A percentile compares a stretch with the other conserved stretches of the same genome.
Conservation (phyloP, 2,888 invertebrate species). For the Phortica magna region DNA sequence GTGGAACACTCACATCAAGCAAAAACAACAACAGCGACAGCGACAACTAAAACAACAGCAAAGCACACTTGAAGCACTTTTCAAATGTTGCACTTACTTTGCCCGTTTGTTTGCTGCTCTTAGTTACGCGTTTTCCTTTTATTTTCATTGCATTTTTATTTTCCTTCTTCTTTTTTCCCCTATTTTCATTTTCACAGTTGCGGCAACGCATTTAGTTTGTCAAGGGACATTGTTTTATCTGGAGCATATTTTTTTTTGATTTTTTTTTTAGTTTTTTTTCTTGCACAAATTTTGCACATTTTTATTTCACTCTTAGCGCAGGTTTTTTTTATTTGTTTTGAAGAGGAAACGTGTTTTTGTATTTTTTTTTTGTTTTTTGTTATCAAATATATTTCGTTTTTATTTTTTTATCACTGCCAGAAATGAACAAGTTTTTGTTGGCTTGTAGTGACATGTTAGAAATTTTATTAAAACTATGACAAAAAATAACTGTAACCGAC, state of each 20-base stretch:
- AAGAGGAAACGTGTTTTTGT: not conserved
- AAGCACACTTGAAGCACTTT: not conserved
- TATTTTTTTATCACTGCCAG: too few species aligned
- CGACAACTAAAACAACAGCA: not conserved
- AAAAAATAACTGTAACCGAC: not conserved
- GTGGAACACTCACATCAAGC: not conserved
- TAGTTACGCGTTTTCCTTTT: conserved; percentile 4
- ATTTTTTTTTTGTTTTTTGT: not conserved
- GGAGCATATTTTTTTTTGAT: too few species aligned
- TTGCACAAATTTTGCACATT: too few species aligned
- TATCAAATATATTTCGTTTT: not conserved
- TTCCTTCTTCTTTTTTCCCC: not conserved
- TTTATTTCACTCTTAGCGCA: too few species aligned
- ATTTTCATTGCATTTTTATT: not conserved
- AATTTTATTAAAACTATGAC: not conserved
- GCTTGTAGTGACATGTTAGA: not conserved
- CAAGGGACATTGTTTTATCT: too few species aligned
- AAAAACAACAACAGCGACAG: not conserved
- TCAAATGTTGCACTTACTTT: conserved; percentile 6
- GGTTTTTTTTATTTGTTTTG: too few species aligned
- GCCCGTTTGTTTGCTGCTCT: conserved; percentile 9
- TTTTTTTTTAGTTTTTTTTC: too few species aligned
- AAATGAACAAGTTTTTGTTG: not conserved
- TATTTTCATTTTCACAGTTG: not conserved
- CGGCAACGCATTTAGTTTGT: not conserved